These are phyloP conservation scores for Gobio occitaniae DNA, from an alignment of 2,797 vertebrate species.

Conservation along the genomic window DNA sequence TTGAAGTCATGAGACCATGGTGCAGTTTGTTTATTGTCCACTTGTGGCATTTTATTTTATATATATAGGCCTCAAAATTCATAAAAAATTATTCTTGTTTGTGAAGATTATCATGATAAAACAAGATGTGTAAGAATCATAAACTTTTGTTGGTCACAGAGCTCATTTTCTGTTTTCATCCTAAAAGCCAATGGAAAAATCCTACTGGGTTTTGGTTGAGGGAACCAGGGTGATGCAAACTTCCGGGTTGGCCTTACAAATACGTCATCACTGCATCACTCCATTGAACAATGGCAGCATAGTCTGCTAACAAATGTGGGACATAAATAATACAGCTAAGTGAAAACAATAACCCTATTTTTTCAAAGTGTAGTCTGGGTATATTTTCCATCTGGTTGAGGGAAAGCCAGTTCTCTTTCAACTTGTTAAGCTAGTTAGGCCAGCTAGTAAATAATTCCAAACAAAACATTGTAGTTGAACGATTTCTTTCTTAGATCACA, in stretches of 20 bases:
- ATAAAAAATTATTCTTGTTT: not conserved
- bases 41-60: not conserved
- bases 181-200: not conserved
- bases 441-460: not conserved
- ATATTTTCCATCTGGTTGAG: not conserved
- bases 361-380: not conserved
- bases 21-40: not conserved
- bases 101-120: not conserved
- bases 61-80: not conserved
- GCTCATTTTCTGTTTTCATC: not conserved
- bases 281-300: not conserved
- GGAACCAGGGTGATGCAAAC: not conserved
- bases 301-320: not conserved
- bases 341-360: not conserved
- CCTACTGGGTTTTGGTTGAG: not conserved
- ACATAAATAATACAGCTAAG: not conserved
- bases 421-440: not conserved
- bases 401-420: conserved; percentile 3
- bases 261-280: not conserved
- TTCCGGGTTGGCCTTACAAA: no score
- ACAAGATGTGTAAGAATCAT: not conserved
- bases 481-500: conserved; percentile 3
- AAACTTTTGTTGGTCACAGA: not conserved
- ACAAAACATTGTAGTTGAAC: not conserved
- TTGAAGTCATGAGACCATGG: not conserved